phyloP scores from a whole-genome alignment of 2,888 invertebrate species.

The Allolobophora icterica region DNA sequence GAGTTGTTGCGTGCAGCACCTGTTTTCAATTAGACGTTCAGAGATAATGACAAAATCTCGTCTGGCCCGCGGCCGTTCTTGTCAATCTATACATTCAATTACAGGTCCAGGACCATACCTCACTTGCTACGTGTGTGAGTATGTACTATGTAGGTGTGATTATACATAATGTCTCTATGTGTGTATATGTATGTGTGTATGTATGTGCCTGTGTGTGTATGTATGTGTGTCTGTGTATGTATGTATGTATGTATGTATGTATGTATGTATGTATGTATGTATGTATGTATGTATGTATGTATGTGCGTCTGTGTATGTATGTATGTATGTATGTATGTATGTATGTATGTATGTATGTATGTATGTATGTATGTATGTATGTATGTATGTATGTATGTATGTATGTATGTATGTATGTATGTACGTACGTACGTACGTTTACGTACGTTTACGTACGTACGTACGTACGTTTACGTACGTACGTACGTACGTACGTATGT shows the following conservation, averaged over 20 bases:
- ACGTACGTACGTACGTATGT: neutral
- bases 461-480: neutral
- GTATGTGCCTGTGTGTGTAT: too few species aligned
- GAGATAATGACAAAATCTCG: neutral
- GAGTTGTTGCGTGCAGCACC: neutral
- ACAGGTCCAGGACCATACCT: neutral
- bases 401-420: too few species aligned
- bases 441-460: too few species aligned
- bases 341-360: neutral
- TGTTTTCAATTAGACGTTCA: neutral
- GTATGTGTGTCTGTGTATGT: too few species aligned
- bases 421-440: too few species aligned
- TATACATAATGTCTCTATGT: too few species aligned
- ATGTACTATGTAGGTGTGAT: too few species aligned
- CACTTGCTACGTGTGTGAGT: neutral
- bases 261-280: too few species aligned
- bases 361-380: too few species aligned
- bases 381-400: too few species aligned
- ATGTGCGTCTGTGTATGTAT: neutral
- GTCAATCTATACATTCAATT: neutral
- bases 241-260: neutral
- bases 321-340: too few species aligned
- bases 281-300: neutral
- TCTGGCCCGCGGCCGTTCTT: neutral
- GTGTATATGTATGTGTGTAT: neutral